phyloP scores from a whole-genome alignment of 2,113 vertebrate species.

The Procapra przewalskii region DNA sequence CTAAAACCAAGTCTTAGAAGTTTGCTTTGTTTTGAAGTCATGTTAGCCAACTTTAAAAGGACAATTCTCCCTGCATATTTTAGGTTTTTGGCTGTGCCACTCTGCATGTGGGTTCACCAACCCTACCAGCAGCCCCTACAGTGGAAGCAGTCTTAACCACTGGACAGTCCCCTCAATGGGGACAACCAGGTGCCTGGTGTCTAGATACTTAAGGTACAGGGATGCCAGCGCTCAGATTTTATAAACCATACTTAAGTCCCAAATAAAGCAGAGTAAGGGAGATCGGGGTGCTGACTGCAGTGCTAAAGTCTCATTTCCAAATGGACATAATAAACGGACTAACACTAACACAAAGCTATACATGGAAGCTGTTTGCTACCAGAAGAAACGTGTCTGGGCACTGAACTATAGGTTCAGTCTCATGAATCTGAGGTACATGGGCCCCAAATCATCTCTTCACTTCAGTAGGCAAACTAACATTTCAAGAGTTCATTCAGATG shows the following conservation, averaged over 20 bases:
- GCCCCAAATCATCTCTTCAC: background rate
- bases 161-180: background rate
- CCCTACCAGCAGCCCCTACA: background rate
- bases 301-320: background rate
- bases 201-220: background rate
- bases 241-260: background rate
- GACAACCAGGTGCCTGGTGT: background rate
- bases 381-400: background rate
- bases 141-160: background rate
- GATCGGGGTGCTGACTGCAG: background rate
- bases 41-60: background rate
- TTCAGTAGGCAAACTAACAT: background rate
- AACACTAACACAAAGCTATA: background rate
- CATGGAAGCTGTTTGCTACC: background rate
- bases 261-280: background rate
- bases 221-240: background rate
- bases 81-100: background rate
- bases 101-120: background rate
- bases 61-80: background rate
- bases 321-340: background rate
- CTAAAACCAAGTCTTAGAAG: background rate
- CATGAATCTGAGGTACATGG: background rate
- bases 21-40: background rate
- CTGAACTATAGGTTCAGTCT: background rate
- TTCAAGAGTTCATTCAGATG: background rate